A percentile compares a stretch with the other conserved stretches of the same genome.
These are phyloP conservation scores for Silurus asotus DNA, from an alignment of 2,113 vertebrate species.

Conservation along the genomic window DNA sequence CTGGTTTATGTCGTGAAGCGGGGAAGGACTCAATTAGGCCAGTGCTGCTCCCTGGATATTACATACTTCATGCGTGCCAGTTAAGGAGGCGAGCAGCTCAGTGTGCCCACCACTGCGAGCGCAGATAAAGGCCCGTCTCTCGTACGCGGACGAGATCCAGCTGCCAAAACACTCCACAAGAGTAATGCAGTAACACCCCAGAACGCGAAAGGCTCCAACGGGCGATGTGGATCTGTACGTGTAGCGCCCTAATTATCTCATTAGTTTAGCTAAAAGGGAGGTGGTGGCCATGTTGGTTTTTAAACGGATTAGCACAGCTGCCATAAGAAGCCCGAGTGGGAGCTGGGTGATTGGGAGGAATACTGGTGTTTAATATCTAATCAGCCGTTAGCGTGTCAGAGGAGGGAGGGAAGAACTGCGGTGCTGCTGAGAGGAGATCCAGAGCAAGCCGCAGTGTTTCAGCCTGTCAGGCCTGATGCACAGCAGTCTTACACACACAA, in stretches of 20 bases:
- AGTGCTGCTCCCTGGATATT: slow-evolving; percentile 53
- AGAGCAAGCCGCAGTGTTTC: slow-evolving; percentile 18
- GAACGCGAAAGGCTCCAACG: slow-evolving; percentile 21
- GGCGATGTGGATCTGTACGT: slow-evolving; percentile 10
- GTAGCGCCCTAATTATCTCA: slow-evolving; percentile 42
- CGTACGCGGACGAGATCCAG: slow-evolving; percentile 45
- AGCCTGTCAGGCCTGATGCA: slow-evolving; percentile 34
- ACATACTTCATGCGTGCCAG: slow-evolving; percentile 51
- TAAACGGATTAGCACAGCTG: slow-evolving; percentile 47
- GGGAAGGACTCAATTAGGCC: slow-evolving; percentile 58
- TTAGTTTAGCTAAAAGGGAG: slow-evolving; percentile 41
- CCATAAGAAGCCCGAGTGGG: slow-evolving; percentile 28
- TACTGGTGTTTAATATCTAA: slow-evolving; percentile 40
- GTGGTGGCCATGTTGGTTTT: slow-evolving; percentile 39
- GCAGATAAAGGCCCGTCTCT: slow-evolving; percentile 54
- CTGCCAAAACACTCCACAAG: slow-evolving; percentile 48
- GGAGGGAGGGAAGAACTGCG: neutral
- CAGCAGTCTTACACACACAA: slow-evolving; percentile 35
- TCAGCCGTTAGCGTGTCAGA: slow-evolving; percentile 32
- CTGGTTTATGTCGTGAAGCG: slow-evolving; percentile 54
- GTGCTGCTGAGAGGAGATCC: slow-evolving; percentile 29
- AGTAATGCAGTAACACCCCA: slow-evolving; percentile 30
- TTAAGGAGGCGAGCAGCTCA: slow-evolving; percentile 49
- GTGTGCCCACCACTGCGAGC: slow-evolving; percentile 42
- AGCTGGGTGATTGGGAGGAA: slow-evolving; percentile 25